These are phyloP conservation scores for Euplexia lucipara DNA, from an alignment of 2,888 invertebrate species.

Conservation along the genomic window DNA sequence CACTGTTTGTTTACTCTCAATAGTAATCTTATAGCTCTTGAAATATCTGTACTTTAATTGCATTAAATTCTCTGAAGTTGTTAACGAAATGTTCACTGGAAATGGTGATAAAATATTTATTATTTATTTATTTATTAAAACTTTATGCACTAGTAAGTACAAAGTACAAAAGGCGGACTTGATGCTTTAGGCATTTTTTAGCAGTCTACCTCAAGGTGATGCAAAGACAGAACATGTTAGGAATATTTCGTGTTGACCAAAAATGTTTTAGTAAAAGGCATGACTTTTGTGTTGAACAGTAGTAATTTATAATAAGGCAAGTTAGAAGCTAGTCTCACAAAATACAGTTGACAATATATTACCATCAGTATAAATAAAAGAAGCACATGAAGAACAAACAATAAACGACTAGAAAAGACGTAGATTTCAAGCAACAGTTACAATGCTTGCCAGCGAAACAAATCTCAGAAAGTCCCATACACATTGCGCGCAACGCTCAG, in stretches of 20 bases:
- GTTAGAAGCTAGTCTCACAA: no score
- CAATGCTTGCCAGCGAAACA: conserved; percentile 52
- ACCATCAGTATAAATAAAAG: not conserved
- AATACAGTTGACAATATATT: not conserved
- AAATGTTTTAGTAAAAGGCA: not conserved
- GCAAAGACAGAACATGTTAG: no score
- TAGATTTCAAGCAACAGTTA: conserved; percentile 46
- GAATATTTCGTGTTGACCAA: not conserved
- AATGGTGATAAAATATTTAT: not conserved
- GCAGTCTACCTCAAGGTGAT: no score
- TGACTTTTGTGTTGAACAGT: not conserved
- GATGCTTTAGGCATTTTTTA: no score
- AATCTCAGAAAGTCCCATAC: conserved; percentile 47
- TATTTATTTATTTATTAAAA: no score
- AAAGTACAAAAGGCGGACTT: no score
- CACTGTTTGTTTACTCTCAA: conserved; percentile 24
- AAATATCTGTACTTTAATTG: conserved; percentile 18
- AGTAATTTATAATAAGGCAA: no score
- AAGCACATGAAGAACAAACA: not conserved
- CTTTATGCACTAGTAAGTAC: no score
- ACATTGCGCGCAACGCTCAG: conserved; percentile 46
- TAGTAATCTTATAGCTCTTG: conserved; percentile 34
- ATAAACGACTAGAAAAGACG: conserved; percentile 4
- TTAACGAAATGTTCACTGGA: not conserved
- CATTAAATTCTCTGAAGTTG: conserved; percentile 13